These are phyloP conservation scores for Lampropteryx suffumata DNA, from an alignment of 2,888 invertebrate genomes.

Conservation along the genomic window DNA sequence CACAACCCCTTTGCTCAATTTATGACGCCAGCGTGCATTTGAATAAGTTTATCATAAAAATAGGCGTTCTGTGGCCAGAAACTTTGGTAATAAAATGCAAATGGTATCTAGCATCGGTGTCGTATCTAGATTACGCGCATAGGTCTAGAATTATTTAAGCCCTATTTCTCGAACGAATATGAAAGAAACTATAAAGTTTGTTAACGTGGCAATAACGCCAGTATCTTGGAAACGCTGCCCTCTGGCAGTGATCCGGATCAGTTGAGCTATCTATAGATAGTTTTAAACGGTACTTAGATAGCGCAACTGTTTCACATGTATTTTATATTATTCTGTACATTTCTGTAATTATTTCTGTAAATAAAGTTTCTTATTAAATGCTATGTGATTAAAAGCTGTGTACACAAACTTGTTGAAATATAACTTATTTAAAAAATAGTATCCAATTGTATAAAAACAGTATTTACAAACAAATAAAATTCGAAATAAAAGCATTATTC, in stretches of 20 bases:
- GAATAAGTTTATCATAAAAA: constrained; percentile 81
- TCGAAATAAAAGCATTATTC: too few species aligned
- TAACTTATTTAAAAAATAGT: too few species aligned
- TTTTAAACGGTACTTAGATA: too few species aligned
- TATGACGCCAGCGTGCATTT: constrained; percentile 76
- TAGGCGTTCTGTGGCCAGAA: constrained; percentile 73
- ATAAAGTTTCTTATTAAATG: background rate
- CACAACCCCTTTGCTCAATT: constrained; percentile 74
- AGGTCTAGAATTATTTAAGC: constrained; percentile 33
- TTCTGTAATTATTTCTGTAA: background rate
- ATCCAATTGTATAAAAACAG: too few species aligned
- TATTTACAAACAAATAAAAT: too few species aligned
- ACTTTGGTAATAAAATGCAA: constrained; percentile 81
- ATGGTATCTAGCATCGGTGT: constrained; percentile 71
- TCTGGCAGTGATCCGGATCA: too few species aligned
- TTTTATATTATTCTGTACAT: constrained; percentile 22
- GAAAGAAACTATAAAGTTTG: too few species aligned
- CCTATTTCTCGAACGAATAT: constrained; percentile 17
- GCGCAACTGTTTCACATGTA: too few species aligned
- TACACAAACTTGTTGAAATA: too few species aligned
- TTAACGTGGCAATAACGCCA: too few species aligned
- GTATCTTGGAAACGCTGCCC: too few species aligned
- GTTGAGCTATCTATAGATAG: too few species aligned
- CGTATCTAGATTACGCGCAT: constrained; percentile 49
- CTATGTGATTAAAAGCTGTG: background rate